Evolutionary conservation across 2,113 vertebrate genomes (phyloP), one percentile per base, ranked within the genome.

Genomic region (Scopus umbretta): DNA sequence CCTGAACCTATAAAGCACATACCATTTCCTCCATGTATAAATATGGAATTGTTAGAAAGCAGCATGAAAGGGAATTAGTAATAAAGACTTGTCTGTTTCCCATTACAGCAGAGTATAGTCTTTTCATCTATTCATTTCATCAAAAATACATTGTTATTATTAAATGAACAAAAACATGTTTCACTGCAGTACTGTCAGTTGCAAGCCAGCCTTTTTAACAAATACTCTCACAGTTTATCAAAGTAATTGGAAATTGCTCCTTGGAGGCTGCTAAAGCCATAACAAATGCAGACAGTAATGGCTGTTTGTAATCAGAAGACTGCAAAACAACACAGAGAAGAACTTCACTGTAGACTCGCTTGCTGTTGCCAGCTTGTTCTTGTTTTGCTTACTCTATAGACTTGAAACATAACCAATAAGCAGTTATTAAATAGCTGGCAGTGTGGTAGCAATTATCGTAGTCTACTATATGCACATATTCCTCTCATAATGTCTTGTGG

Each of bases 231-330:
- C 40, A 23, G 36, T 91, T 97, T 94, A 85, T 94, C 94, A 85
- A 6, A 96, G 89, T 80, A 94, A 92, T 92, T 96, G 89, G 53
- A 94, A 97, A 94, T 92, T 79, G 58, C 73, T 91, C 80, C 80
- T 95, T 92, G 53, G 84, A 92, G 94, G 67, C 84, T 82, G 49
- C 86, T 82, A 91, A 94, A 96, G 76, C 52, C n/a, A 25, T 95
- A 94, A 95, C 80, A 92, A 75, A 88, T 76, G 52, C 58, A 91
- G 86, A 55, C 66, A 75, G 70, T 91, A 88, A 94, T 93, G 80
- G 80, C 72, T 88, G 65, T 92, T 90, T 73, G 67, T 90, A 89
- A 91, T 91, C 83, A 85, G 72, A 79, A 82, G 40, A 61, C 63
- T 58, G 65, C 42, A 92, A 89, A 96, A 89, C 84, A 91, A 62